phyloP scores from a whole-genome alignment of 2,888 invertebrate genomes.

The Protophormia terraenovae region DNA sequence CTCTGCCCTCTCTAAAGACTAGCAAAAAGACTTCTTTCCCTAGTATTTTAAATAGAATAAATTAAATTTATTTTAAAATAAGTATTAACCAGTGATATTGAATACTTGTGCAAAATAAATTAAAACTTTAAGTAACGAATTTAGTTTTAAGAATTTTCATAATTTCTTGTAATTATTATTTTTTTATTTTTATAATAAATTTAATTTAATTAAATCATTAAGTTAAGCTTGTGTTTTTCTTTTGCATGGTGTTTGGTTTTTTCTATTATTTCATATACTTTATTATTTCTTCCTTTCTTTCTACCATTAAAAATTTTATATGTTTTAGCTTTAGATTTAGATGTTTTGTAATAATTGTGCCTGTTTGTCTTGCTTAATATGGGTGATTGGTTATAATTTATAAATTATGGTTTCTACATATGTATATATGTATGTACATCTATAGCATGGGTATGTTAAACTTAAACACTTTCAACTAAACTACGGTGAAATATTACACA shows the following conservation, averaged over 20 bases:
- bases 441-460: slow-evolving; percentile 67
- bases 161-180: slow-evolving; percentile 13
- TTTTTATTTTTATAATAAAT: slow-evolving; percentile 35
- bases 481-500: slow-evolving; percentile 33
- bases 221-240: slow-evolving; percentile 4
- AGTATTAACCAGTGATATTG: not conserved
- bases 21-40: no score
- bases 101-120: not conserved
- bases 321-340: slow-evolving; percentile 37
- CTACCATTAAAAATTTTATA: not conserved
- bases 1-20: no score
- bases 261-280: not conserved
- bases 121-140: not conserved
- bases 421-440: no score
- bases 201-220: slow-evolving; percentile 11
- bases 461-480: slow-evolving; percentile 23
- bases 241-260: slow-evolving; percentile 39
- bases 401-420: slow-evolving; percentile 23
- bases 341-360: slow-evolving; percentile 19
- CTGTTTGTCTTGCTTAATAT: slow-evolving; percentile 20
- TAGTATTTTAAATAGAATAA: no score
- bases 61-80: no score
- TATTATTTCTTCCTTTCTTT: not conserved
- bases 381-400: slow-evolving; percentile 24
- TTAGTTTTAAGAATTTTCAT: slow-evolving; percentile 2